Conservation (phyloP, 1,140 invertebrate genomes). For the Hestina assimilis region DNA sequence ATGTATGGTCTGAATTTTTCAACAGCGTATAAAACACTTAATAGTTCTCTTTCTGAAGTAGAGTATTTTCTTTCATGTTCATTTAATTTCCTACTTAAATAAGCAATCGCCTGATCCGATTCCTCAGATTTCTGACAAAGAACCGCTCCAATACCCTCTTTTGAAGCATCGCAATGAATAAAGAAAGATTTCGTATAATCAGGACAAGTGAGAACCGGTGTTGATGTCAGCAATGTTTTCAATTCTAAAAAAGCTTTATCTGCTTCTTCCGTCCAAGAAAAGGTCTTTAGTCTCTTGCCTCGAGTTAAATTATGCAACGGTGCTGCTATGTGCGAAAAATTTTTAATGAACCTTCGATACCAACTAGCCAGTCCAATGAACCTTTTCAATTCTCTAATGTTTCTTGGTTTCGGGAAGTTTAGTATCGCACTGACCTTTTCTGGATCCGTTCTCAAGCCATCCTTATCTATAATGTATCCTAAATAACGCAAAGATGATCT, state of each 20-base stretch:
- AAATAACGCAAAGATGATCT: no score
- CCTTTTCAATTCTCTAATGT: constrained; percentile 46
- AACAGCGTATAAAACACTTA: constrained; percentile 65
- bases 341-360: constrained; percentile 67
- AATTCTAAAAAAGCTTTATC: constrained; percentile 37
- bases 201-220: constrained; percentile 47
- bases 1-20: constrained; percentile 69
- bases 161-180: constrained; percentile 55
- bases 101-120: constrained; percentile 42
- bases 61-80: constrained; percentile 58
- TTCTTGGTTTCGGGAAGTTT: constrained; percentile 55
- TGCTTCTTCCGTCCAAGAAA: constrained; percentile 32
- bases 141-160: constrained; percentile 45
- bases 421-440: constrained; percentile 65
- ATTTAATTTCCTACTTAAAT: constrained; percentile 52
- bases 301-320: constrained; percentile 57
- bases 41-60: constrained; percentile 64
- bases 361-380: constrained; percentile 61
- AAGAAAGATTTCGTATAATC: constrained; percentile 48
- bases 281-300: constrained; percentile 32
- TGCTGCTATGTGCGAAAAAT: constrained; percentile 52
- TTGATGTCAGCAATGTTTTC: constrained; percentile 44
- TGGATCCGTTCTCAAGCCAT: constrained; percentile 30
- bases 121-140: constrained; percentile 42
- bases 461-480: no score